A percentile compares a stretch with the other conserved stretches of the same genome.
phyloP scores from a whole-genome alignment of 2,113 vertebrate genomes.

The Mola mola region DNA sequence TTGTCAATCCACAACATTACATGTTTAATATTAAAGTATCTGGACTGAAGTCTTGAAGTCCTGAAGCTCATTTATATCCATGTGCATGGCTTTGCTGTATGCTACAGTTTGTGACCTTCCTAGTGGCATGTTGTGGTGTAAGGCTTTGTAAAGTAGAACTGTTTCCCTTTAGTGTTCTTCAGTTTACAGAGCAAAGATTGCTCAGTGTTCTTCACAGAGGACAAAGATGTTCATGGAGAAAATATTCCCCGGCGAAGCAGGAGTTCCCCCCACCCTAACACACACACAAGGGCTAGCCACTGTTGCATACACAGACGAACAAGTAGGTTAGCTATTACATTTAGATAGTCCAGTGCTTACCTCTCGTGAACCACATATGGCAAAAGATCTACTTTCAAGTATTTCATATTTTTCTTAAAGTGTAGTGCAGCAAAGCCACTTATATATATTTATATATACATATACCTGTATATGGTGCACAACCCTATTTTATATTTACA shows the following conservation, averaged over 20 bases:
- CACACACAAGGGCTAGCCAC: slow-evolving; percentile 19
- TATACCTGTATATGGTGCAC: too few relatives aligned
- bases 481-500: slow-evolving; percentile 12
- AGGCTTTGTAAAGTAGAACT: slow-evolving; percentile 63
- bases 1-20: background rate
- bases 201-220: slow-evolving; percentile 42
- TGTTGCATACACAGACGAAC: slow-evolving; percentile 8
- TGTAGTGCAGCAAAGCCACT: background rate
- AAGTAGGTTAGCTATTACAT: slow-evolving; percentile 12
- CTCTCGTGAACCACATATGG: slow-evolving; percentile 1
- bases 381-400: background rate
- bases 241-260: slow-evolving; percentile 50
- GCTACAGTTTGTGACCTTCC: slow-evolving; percentile 56
- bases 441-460: too few relatives aligned
- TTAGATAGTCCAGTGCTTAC: background rate
- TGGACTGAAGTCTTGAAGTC: background rate
- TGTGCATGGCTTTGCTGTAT: slow-evolving; percentile 8
- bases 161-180: slow-evolving; percentile 60
- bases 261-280: slow-evolving; percentile 36
- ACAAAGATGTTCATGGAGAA: slow-evolving; percentile 68
- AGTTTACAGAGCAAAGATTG: slow-evolving; percentile 60
- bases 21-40: slow-evolving; percentile 23
- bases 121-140: slow-evolving; percentile 40
- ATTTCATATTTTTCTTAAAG: slow-evolving; percentile 13
- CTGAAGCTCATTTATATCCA: slow-evolving; percentile 17